A percentile compares a stretch with the other conserved stretches of the same genome.
Conservation (phyloP, 2,888 invertebrate genomes). For the Eristalis arbustorum region DNA sequence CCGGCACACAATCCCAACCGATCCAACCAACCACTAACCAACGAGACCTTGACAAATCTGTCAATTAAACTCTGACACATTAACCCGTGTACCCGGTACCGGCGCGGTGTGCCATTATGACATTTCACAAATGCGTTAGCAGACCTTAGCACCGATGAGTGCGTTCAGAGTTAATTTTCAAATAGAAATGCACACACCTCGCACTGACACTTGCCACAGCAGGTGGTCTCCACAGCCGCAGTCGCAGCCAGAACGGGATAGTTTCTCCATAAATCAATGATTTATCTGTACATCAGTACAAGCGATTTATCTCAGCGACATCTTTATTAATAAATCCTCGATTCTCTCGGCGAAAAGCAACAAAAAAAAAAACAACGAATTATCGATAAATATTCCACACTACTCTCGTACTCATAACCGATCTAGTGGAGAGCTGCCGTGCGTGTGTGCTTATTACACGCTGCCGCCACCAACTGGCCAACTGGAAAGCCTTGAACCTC, state of each 20-base stretch:
- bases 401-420: constrained; percentile 15
- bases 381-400: constrained; percentile 29
- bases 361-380: constrained; percentile 28
- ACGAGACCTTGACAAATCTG: background rate
- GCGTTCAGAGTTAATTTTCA: background rate
- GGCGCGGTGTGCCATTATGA: background rate
- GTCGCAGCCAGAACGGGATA: background rate
- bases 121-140: background rate
- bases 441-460: constrained; percentile 8
- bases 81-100: background rate
- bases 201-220: background rate
- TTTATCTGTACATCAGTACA: constrained; percentile 45
- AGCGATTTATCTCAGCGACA: constrained; percentile 48
- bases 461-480: background rate
- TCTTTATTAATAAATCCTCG: constrained; percentile 59
- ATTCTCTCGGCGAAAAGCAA: constrained; percentile 13
- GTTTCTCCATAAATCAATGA: constrained; percentile 25
- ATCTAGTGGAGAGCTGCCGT: background rate
- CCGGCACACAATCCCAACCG: background rate
- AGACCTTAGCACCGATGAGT: background rate
- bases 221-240: constrained; percentile 19
- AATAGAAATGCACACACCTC: constrained; percentile 4
- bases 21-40: background rate
- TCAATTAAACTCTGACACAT: background rate
- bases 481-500: constrained; percentile 62